Evolutionary conservation across 2,797 vertebrate genomes (phyloP), one percentile per base, ranked within the genome.

Genomic region (Lagorchestes hirsutus): DNA sequence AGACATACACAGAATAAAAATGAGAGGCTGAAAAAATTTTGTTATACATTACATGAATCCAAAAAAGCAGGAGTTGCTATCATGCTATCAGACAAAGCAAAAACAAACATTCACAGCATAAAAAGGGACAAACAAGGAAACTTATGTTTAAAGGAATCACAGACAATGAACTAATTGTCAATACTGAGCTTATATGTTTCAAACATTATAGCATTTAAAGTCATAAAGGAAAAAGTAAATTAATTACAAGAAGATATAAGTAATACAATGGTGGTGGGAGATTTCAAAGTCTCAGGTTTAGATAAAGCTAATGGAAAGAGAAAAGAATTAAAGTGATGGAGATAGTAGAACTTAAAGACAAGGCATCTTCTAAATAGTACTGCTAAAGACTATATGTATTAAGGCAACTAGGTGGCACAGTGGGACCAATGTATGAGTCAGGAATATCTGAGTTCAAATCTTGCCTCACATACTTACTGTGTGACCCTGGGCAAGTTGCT

Each of bases 1-100:
- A 93, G 5, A 93, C 57, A 52, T 67, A 90, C 90, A 95, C 56
- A 94, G 93, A 93, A 92, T 29, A 95, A 58, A 14, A 52, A 95
- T 74, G 67, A 95, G 34, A 92, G 93, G 91, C 67, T 62, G 46
- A 18, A 92, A 91, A 91, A 96, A 91, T 62, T 93, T 6, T 94
- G 34, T 93, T 54, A 90, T 58, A 90, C 10, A 11, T 54, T 82
- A 74, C n/a, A 10, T 93, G 62, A 87, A 16, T 82, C 11, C 40
- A 50, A 87, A 56, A 24, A 55, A 46, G 54, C n/a, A 55, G 55
- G 82, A 82, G 59, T 93, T 57, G 91, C 28, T 94, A 93, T 92
- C 92, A 91, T 92, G 56, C 31, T 90, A 74, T 46, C 87, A 95
- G 92, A 95, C 31, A 50, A 87, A 90, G 92, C 67, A 93, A 59